A percentile compares a stretch with the other conserved stretches of the same genome.
Conservation (phyloP, 2,113 vertebrate genomes). For the Cariama cristata region DNA sequence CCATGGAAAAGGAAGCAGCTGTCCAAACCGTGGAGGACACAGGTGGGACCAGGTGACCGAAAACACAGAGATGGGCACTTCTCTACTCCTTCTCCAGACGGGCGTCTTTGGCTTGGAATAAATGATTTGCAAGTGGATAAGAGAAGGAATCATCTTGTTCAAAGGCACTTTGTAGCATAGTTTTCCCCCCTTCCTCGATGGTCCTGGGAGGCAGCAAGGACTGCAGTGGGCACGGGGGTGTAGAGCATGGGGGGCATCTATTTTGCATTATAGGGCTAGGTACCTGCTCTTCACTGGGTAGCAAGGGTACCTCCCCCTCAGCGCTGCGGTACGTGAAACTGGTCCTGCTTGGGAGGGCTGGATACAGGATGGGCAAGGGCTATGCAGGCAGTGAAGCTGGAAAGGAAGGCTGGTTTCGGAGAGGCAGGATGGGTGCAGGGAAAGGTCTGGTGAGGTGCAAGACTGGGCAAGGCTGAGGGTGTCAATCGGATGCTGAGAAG, state of each 20-base stretch:
- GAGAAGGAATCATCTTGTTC: neutral
- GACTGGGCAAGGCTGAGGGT: neutral
- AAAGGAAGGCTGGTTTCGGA: neutral
- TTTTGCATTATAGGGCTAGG: neutral
- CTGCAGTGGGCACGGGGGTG: neutral
- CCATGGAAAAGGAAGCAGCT: neutral
- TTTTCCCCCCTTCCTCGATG: neutral
- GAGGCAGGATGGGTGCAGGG: neutral
- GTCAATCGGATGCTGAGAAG: accelerated
- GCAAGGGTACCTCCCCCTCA: neutral
- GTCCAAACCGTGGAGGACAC: neutral
- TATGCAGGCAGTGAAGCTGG: neutral
- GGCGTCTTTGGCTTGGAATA: neutral
- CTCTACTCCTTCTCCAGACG: neutral
- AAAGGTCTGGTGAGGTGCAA: neutral
- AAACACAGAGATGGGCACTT: neutral
- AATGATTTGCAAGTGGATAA: neutral
- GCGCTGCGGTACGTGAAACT: accelerated
- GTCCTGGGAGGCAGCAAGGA: neutral
- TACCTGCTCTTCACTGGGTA: accelerated
- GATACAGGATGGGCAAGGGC: neutral
- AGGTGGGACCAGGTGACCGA: neutral
- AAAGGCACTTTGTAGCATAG: neutral
- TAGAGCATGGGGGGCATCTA: too few relatives aligned
- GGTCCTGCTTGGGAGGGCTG: neutral